Evolutionary conservation across 2,888 invertebrate genomes (phyloP).

Genomic region (Lomographa bimaculata): DNA sequence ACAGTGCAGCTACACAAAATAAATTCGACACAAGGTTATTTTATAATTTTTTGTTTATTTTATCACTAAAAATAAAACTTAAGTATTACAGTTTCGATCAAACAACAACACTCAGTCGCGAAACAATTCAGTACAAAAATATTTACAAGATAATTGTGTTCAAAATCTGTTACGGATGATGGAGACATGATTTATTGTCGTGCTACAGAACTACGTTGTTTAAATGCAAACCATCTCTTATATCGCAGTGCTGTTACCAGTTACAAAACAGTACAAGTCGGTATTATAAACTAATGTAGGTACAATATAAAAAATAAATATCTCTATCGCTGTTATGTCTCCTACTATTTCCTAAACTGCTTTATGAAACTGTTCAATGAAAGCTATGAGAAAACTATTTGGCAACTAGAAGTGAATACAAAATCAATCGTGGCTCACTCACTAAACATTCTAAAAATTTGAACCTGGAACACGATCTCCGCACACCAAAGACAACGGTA

Average conservation of each 20-base stretch:
- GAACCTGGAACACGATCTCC: conserved; percentile 62
- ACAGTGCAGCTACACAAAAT: conserved; percentile 62
- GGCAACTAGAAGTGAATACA: conserved; percentile 79
- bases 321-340: conserved; percentile 65
- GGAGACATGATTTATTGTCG: conserved; percentile 32
- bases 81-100: conserved; percentile 81
- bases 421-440: conserved; percentile 64
- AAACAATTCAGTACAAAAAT: conserved; percentile 74
- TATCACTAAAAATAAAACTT: conserved; percentile 82
- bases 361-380: conserved; percentile 66
- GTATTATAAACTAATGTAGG: conserved; percentile 51
- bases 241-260: conserved; percentile 32
- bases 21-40: conserved; percentile 60
- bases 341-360: conserved; percentile 58
- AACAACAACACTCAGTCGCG: conserved; percentile 81
- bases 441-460: conserved; percentile 63
- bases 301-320: conserved; percentile 72
- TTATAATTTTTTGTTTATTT: conserved; percentile 79
- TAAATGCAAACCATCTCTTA: conserved; percentile 68
- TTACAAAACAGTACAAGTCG: conserved; percentile 37
- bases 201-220: conserved; percentile 55
- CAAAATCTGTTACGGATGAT: conserved; percentile 10
- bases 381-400: conserved; percentile 73
- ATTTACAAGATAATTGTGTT: conserved; percentile 64
- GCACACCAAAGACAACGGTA: conserved; percentile 59